Conservation (phyloP, 1,140 invertebrate species). For the Ostrea edulis region DNA sequence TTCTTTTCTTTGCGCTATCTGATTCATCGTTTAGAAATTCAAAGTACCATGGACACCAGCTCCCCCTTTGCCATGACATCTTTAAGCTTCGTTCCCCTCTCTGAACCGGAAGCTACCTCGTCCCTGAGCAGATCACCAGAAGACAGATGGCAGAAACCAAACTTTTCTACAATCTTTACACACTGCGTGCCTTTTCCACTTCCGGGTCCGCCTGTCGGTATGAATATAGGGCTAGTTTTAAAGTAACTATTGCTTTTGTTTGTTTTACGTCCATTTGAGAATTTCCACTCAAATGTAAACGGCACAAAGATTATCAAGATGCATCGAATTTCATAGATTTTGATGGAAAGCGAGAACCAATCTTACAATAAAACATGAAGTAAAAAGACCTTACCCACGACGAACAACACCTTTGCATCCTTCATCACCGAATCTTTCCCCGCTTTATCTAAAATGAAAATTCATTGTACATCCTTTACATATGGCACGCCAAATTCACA, state of each 20-base stretch:
- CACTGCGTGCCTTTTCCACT: constrained; percentile 81
- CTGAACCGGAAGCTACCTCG: constrained; percentile 79
- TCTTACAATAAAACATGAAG: background rate
- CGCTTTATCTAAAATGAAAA: background rate
- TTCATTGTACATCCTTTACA: background rate
- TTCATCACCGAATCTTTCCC: constrained; percentile 48
- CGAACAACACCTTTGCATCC: constrained; percentile 69
- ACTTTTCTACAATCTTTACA: constrained; percentile 79
- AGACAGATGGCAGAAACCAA: constrained; percentile 80
- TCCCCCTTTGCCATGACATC: constrained; percentile 90
- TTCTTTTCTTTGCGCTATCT: no score
- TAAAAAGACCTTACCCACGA: constrained; percentile 64
- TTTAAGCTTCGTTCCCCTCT: constrained; percentile 80
- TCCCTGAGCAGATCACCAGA: constrained; percentile 79
- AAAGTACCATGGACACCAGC: constrained; percentile 85
- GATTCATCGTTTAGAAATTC: background rate
- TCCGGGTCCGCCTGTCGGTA: constrained; percentile 78
- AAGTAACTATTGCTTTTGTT: background rate
- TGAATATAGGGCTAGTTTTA: background rate
- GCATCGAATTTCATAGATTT: no score
- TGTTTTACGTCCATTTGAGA: background rate
- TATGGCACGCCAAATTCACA: no score
- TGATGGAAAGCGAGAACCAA: no score
- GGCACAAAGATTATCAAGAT: no score
- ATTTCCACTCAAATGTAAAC: no score